phyloP scores from a whole-genome alignment of 2,113 vertebrate species.

The Oreotrochilus melanogaster region DNA sequence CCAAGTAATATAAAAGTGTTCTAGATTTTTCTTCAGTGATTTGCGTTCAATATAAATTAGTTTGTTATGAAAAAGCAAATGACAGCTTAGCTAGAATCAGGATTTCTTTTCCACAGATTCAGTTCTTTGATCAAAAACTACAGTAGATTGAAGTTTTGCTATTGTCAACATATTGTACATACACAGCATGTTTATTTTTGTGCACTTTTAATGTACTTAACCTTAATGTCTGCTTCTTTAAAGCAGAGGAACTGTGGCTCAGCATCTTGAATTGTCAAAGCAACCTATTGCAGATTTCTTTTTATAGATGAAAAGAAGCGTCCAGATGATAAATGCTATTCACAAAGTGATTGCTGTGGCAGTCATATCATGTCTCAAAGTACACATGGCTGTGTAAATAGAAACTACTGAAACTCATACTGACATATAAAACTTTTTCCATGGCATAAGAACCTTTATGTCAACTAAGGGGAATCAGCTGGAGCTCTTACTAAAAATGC shows the following conservation, averaged over 20 bases:
- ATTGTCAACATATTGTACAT: slow-evolving; percentile 43
- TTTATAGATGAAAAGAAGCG: slow-evolving; percentile 54
- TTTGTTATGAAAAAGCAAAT: slow-evolving; percentile 67
- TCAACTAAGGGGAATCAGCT: slow-evolving; percentile 31
- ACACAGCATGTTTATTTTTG: slow-evolving; percentile 39
- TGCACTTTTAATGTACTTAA: slow-evolving; percentile 73
- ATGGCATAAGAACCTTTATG: not conserved
- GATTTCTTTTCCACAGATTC: slow-evolving; percentile 24
- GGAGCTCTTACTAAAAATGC: slow-evolving; percentile 8
- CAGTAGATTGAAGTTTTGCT: slow-evolving; percentile 34
- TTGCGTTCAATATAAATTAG: slow-evolving; percentile 67
- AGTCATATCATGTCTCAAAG: slow-evolving; percentile 43
- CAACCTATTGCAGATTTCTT: slow-evolving; percentile 42
- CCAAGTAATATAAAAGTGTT: slow-evolving; percentile 51
- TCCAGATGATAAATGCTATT: slow-evolving; percentile 59
- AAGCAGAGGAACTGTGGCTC: slow-evolving; percentile 57
- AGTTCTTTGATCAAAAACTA: slow-evolving; percentile 65
- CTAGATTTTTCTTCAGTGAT: slow-evolving; percentile 73
- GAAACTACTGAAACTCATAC: slow-evolving; percentile 51
- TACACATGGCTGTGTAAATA: slow-evolving; percentile 38
- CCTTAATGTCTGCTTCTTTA: slow-evolving; percentile 60
- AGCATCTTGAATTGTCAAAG: slow-evolving; percentile 67
- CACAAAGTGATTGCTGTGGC: slow-evolving; percentile 40
- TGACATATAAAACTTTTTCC: slow-evolving; percentile 40
- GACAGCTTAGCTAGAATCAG: slow-evolving; percentile 61